Percentiles rank a stretch among this genome's conserved stretches.
Conservation (phyloP, 2,797 vertebrate genomes). For the Ptychobarbus kaznakovi region DNA sequence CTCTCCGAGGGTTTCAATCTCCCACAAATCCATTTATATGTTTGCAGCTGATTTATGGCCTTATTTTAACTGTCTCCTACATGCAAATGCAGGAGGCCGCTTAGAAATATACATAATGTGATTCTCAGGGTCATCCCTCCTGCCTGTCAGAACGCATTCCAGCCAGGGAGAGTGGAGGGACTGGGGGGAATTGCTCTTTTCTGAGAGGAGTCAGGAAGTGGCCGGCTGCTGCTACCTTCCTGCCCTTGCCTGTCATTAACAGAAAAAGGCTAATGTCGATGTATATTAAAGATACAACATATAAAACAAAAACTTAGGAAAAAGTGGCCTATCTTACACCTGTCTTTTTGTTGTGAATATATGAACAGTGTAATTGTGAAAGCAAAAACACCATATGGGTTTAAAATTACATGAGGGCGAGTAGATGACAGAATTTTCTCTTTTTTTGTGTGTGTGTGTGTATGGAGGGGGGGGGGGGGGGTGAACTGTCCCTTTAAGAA, state of each 20-base stretch:
- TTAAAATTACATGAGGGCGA: neutral
- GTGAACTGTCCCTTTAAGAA: neutral
- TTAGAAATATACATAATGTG: conserved; percentile 84
- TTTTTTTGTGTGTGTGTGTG: neutral
- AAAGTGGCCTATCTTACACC: neutral
- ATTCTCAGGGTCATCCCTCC: conserved; percentile 84
- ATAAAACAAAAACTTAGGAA: neutral
- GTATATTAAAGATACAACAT: conserved; percentile 18
- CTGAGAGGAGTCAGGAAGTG: conserved; percentile 59
- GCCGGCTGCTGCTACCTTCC: conserved; percentile 61
- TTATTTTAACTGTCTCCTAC: conserved; percentile 85
- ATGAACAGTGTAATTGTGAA: neutral
- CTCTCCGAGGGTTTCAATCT: conserved; percentile 80
- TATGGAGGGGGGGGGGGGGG: no score
- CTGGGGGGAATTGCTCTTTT: conserved; percentile 68
- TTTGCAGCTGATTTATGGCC: conserved; percentile 83
- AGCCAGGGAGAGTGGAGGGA: conserved; percentile 66
- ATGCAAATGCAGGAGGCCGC: conserved; percentile 78
- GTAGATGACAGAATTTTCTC: neutral
- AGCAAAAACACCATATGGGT: neutral
- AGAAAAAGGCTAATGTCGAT: conserved; percentile 64
- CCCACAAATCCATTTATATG: conserved; percentile 82
- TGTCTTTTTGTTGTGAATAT: neutral
- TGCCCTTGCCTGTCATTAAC: conserved; percentile 68
- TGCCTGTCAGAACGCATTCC: conserved; percentile 74